Evolutionary conservation across 2,113 vertebrate genomes (phyloP).

Genomic region (Aphyosemion australe): DNA sequence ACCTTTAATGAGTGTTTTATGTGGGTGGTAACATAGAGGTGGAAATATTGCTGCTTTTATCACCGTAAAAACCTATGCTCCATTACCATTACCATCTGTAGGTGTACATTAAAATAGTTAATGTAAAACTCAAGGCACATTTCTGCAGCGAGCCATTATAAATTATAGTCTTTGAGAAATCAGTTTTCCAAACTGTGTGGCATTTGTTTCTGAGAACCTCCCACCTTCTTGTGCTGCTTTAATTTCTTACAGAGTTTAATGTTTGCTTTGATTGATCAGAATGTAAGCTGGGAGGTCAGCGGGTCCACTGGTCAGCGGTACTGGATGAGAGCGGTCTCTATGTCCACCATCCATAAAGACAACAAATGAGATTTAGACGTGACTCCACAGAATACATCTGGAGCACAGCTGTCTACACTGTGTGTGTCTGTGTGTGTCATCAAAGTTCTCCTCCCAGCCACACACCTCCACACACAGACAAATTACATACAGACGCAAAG

Average conservation of each 20-base stretch:
- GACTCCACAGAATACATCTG: constrained; percentile 67
- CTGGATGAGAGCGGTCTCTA: constrained; percentile 43
- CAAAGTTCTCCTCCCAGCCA: constrained; percentile 41
- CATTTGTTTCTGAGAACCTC: not conserved
- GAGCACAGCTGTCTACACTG: constrained; percentile 67
- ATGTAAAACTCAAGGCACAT: constrained; percentile 20
- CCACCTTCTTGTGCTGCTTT: not conserved
- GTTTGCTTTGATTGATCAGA: constrained; percentile 49
- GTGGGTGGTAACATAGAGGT: constrained; percentile 2
- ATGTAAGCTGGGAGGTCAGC: constrained; percentile 36
- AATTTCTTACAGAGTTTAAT: not conserved
- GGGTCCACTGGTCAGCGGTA: constrained; percentile 46
- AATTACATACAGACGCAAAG: constrained; percentile 1
- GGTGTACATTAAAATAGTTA: not conserved
- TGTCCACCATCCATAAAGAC: constrained; percentile 64
- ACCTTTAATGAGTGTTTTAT: constrained; percentile 10
- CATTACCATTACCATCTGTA: not conserved
- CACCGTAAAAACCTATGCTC: not conserved
- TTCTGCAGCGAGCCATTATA: constrained; percentile 5
- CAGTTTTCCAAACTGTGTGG: not conserved
- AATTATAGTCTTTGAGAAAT: not conserved
- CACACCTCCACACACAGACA: constrained; percentile 40
- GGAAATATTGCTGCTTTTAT: constrained; percentile 30
- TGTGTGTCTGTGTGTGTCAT: constrained; percentile 59
- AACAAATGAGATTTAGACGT: constrained; percentile 72